These are phyloP conservation scores for Psilopogon haemacephalus DNA, from an alignment of 2,113 vertebrate genomes.

Conservation along the genomic window DNA sequence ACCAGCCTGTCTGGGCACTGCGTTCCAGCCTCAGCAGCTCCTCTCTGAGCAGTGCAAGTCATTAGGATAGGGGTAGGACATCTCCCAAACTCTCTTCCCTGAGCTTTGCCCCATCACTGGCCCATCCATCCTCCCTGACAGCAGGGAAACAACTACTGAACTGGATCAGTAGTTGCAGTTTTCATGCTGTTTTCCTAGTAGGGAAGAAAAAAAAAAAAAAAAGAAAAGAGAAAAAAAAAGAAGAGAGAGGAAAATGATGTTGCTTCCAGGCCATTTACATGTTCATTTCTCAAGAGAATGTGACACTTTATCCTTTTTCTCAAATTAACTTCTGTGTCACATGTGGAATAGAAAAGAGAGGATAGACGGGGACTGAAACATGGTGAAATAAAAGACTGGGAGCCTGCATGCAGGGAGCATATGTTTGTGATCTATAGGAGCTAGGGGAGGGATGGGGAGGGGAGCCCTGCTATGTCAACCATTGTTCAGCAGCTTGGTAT, in stretches of 20 bases:
- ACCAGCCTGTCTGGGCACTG: background rate
- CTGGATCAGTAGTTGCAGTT: background rate
- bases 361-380: background rate
- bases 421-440: constrained; percentile 51
- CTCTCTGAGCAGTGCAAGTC: background rate
- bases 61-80: background rate
- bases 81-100: background rate
- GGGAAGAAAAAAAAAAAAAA: background rate
- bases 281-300: constrained; percentile 67
- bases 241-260: constrained; percentile 21
- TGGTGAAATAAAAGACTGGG: background rate
- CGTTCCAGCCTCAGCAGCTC: background rate
- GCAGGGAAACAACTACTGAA: background rate
- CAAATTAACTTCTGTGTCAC: constrained; percentile 62
- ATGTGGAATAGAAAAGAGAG: background rate
- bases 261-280: constrained; percentile 67
- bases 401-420: background rate
- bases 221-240: background rate
- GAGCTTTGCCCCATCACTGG: background rate
- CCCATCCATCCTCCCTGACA: background rate
- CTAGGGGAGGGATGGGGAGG: constrained; percentile 1
- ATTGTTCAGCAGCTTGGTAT: constrained; percentile 44
- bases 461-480: constrained; percentile 47
- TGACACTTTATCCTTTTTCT: constrained; percentile 64
- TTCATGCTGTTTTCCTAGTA: background rate